Conservation (phyloP, 2,797 vertebrate genomes). For the Malurus leucopterus region DNA sequence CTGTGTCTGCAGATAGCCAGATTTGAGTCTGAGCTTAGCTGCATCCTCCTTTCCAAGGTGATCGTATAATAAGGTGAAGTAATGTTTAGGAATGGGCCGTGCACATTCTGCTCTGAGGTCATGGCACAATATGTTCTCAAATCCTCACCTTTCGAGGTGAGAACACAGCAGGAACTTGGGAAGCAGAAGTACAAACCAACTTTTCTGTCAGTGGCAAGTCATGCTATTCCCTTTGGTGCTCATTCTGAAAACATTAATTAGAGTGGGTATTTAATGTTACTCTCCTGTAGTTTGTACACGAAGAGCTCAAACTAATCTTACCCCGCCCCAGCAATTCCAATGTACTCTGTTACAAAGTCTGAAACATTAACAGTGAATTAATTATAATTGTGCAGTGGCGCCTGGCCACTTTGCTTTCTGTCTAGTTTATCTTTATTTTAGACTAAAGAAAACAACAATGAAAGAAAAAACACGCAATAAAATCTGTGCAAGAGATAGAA, state of each 20-base stretch:
- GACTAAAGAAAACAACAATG: conserved; percentile 55
- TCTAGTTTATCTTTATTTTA: conserved; percentile 63
- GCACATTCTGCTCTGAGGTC: background rate
- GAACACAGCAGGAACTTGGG: background rate
- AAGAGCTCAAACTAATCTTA: conserved; percentile 46
- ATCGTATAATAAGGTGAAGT: background rate
- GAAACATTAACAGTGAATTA: conserved; percentile 61
- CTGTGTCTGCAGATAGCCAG: background rate
- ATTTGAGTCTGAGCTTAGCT: background rate
- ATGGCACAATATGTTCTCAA: background rate
- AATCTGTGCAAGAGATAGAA: conserved; percentile 33
- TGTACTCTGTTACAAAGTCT: conserved; percentile 19
- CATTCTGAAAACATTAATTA: conserved; percentile 44
- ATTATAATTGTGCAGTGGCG: conserved; percentile 62
- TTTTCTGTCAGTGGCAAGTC: background rate
- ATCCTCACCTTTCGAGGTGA: background rate
- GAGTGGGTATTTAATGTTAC: conserved; percentile 39
- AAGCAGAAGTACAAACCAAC: conserved; percentile 3
- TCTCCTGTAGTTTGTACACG: conserved; percentile 29
- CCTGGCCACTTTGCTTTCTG: conserved; percentile 55
- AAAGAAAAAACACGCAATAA: conserved; percentile 18
- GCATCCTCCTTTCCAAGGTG: background rate
- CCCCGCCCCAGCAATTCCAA: conserved; percentile 42
- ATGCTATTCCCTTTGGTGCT: conserved; percentile 13
- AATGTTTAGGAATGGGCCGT: background rate